Base-by-base conservation (phyloP, 2,888 invertebrate species). In the Stratiomys singularior region DNA sequence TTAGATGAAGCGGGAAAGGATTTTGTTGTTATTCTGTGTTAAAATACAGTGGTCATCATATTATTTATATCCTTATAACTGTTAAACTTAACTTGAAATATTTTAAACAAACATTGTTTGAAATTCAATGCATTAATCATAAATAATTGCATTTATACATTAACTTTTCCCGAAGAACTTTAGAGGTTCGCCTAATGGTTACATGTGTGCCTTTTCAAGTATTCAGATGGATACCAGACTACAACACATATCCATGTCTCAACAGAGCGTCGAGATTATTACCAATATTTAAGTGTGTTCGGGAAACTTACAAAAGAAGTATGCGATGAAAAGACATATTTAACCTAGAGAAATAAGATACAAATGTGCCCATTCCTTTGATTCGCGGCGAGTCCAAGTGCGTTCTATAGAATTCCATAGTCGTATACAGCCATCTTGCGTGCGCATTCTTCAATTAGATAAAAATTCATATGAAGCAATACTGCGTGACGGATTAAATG, bases 381-480 rank as follows among this genome's bases (percentile, higher is more conserved):
- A 52, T 4, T 15, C 37, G 37, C 37, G 37, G 52, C 52, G 7
- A 52, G 52, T 52, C 37, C 37, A 9, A 9, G 37, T 52, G 15
- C 52, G 52, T 52, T 37, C 15, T 52, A 4, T 4, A 4, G 7
- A 15, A 52, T 13, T 52, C 18, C 52, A 52, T 18, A 52, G 4
- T 52, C 52, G 52, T n/a, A 52, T 15, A 5, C 15, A 52, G 4
- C 52, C 52, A 52, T 52, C 63, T 63, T 25, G 63, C 9, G 28
- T 28, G 21, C 9, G 66, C 66, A 66, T 37, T 66, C 37, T 66
- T 28, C 66, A 66, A 30, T 66, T 66, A 66, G 37, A 37, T 66
- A n/a, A 11, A 66, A 66, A 66, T 66, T 66, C 66, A 37, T 37
- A 5, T 11, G 3, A 44, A 18, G 15, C 66, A 21, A 28, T 21